These are phyloP conservation scores for Leucania comma DNA, from an alignment of 2,888 invertebrate genomes.

Conservation along the genomic window DNA sequence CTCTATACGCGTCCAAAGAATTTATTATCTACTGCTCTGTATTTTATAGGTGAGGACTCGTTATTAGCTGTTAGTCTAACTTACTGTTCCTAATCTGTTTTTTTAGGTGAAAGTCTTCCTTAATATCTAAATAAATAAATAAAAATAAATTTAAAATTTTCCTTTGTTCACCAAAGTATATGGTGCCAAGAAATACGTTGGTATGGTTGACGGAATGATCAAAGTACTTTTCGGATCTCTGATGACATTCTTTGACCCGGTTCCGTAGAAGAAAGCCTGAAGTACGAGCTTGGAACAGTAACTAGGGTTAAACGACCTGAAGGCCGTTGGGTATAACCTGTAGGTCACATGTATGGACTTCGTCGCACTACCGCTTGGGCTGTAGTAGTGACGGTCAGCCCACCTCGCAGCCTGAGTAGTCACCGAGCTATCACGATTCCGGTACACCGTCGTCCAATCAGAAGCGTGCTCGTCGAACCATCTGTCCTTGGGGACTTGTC, in stretches of 20 bases:
- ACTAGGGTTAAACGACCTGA: slow-evolving; percentile 73
- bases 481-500: slow-evolving; percentile 72
- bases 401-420: slow-evolving; percentile 73
- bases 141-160: slow-evolving; percentile 56
- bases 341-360: slow-evolving; percentile 77
- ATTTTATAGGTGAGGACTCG: too few species aligned
- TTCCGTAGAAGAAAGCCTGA: slow-evolving; percentile 78
- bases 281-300: slow-evolving; percentile 80
- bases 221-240: slow-evolving; percentile 62
- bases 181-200: slow-evolving; percentile 73
- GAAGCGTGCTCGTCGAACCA: slow-evolving; percentile 77
- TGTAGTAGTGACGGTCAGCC: slow-evolving; percentile 77
- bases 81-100: too few species aligned
- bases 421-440: slow-evolving; percentile 68
- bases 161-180: slow-evolving; percentile 75
- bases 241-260: slow-evolving; percentile 71
- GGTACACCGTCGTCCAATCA: slow-evolving; percentile 78
- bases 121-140: too few species aligned
- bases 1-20: too few species aligned
- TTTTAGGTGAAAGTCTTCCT: too few species aligned
- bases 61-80: too few species aligned
- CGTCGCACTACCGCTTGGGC: slow-evolving; percentile 68
- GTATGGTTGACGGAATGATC: slow-evolving; percentile 74
- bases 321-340: slow-evolving; percentile 66
- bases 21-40: too few species aligned